phyloP scores from a whole-genome alignment of 2,113 vertebrate species.

The Hydrochoerus hydrochaeris region DNA sequence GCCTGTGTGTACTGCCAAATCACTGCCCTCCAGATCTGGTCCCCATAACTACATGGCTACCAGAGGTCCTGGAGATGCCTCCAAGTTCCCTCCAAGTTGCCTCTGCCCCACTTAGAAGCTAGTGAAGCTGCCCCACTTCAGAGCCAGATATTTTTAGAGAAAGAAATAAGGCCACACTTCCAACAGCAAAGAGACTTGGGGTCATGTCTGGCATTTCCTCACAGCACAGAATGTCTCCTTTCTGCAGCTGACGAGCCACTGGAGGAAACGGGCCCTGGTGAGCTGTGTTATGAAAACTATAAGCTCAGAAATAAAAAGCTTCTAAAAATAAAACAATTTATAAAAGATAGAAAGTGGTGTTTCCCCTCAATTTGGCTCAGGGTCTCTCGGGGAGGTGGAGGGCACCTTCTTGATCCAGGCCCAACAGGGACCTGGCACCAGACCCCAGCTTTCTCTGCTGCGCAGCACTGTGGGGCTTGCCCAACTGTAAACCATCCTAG shows the following conservation, averaged over 20 bases:
- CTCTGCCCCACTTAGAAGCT: neutral
- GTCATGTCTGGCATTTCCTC: neutral
- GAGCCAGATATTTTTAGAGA: slow-evolving; percentile 49
- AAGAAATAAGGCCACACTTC: slow-evolving; percentile 18
- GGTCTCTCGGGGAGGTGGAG: neutral
- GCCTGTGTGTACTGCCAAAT: neutral
- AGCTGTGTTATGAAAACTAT: neutral
- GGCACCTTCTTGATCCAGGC: neutral
- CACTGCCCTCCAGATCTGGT: neutral
- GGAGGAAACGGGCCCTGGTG: neutral
- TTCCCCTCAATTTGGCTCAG: neutral
- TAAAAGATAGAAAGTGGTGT: neutral
- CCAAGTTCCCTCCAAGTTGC: neutral
- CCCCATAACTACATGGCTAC: neutral
- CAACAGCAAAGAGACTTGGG: neutral
- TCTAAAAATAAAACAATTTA: slow-evolving; percentile 37
- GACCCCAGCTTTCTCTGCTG: neutral
- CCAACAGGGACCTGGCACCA: fast-evolving
- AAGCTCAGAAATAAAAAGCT: slow-evolving; percentile 13
- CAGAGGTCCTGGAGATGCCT: fast-evolving
- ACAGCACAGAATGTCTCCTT: neutral
- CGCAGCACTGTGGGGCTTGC: fast-evolving
- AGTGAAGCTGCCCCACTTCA: neutral
- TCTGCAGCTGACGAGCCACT: neutral
- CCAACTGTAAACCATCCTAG: too few relatives aligned